Conservation (phyloP, 2,888 invertebrate genomes). For the Archips crataeganus region DNA sequence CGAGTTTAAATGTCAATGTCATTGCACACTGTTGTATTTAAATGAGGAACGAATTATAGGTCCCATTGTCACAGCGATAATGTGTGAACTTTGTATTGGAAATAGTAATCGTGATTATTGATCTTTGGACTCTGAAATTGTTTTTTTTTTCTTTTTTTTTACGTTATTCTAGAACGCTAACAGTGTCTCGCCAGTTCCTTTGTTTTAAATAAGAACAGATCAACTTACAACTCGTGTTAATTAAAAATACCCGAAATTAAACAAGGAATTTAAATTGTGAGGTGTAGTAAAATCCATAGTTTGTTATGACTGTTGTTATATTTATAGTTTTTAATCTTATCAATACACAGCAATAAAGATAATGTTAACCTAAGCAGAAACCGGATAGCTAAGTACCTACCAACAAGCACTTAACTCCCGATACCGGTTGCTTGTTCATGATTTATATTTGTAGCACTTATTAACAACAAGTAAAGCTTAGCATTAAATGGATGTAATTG, state of each 20-base stretch:
- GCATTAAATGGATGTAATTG: no score
- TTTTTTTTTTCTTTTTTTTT: no score
- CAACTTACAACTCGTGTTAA: no score
- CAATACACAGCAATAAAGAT: conserved; percentile 27
- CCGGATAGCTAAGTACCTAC: neutral
- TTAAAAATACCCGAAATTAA: no score
- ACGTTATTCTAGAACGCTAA: no score
- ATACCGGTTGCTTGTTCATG: neutral
- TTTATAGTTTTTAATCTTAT: conserved; percentile 29
- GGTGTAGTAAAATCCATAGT: neutral
- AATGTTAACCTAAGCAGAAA: conserved; percentile 8
- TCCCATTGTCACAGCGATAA: conserved; percentile 11
- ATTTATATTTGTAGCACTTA: neutral
- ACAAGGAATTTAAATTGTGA: neutral
- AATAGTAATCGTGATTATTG: conserved; percentile 3
- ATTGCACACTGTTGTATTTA: conserved; percentile 43
- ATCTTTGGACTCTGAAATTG: neutral
- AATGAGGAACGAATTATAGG: conserved; percentile 29
- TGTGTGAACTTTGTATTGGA: conserved; percentile 26
- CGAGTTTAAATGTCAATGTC: conserved; percentile 63
- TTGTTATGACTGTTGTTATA: conserved; percentile 2
- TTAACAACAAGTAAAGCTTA: neutral
- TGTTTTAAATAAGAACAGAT: no score
- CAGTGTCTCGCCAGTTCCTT: no score
- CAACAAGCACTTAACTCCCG: neutral